These are phyloP conservation scores for Catharus bicknelli DNA, from an alignment of 2,113 vertebrate genomes.

Conservation along the genomic window DNA sequence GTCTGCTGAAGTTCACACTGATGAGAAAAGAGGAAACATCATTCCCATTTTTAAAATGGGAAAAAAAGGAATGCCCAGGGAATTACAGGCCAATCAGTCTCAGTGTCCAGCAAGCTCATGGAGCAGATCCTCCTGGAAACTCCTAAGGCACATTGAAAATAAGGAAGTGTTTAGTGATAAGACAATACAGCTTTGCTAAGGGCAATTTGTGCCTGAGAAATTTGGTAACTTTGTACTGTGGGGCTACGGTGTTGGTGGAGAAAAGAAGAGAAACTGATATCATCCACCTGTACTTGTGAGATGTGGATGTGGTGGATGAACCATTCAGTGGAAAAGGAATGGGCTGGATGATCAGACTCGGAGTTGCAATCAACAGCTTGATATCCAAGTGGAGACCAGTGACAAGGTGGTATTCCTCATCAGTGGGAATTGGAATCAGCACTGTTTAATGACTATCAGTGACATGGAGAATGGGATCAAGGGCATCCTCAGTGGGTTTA, in stretches of 20 bases:
- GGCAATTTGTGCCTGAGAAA: not conserved
- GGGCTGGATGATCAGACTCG: not conserved
- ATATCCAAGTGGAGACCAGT: not conserved
- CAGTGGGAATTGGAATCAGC: not conserved
- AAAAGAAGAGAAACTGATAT: not conserved
- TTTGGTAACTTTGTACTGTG: not conserved
- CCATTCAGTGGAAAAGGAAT: not conserved
- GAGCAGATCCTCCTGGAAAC: not conserved
- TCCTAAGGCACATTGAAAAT: not conserved
- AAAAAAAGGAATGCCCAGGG: not conserved
- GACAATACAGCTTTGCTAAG: accelerated
- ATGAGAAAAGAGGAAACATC: not conserved
- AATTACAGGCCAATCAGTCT: not conserved
- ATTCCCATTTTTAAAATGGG: not conserved
- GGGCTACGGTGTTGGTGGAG: not conserved
- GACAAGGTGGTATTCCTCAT: not conserved
- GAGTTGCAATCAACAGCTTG: not conserved
- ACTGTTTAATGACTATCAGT: not conserved
- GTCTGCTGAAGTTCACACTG: not conserved
- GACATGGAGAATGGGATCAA: not conserved
- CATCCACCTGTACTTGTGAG: not conserved
- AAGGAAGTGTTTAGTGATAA: not conserved
- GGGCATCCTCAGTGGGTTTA: not conserved
- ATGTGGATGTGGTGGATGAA: not conserved
- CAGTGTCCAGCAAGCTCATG: not conserved